Conservation (phyloP, 2,797 vertebrate species). For the Aratinga solstitialis region DNA sequence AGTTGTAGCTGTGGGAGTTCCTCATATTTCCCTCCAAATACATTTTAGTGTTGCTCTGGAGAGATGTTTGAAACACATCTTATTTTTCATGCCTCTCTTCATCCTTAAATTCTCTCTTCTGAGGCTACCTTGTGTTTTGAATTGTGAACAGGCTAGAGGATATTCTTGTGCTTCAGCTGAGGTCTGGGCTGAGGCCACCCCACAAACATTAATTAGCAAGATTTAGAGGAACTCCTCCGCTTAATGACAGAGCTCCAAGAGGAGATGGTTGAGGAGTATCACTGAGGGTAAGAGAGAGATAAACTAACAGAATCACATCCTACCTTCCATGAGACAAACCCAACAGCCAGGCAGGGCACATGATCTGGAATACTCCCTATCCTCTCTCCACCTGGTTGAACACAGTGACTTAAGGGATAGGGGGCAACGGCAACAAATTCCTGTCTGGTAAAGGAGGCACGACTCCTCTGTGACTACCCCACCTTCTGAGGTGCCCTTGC, state of each 20-base stretch:
- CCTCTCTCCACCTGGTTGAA: background rate
- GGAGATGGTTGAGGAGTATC: background rate
- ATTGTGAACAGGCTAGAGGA: background rate
- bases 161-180: background rate
- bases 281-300: background rate
- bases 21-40: background rate
- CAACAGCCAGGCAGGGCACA: background rate
- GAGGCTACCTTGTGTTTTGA: background rate
- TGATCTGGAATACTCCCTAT: background rate
- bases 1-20: background rate
- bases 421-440: background rate
- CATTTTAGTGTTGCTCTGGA: background rate
- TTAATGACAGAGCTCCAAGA: background rate
- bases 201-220: background rate
- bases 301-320: background rate
- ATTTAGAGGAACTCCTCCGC: background rate
- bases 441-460: background rate
- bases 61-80: background rate
- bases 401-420: background rate
- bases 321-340: background rate
- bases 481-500: background rate
- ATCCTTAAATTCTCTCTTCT: background rate
- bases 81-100: background rate
- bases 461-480: background rate
- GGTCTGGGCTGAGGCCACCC: background rate